These are phyloP conservation scores for Campaea margaritaria DNA, from an alignment of 2,888 invertebrate genomes.

Conservation along the genomic window DNA sequence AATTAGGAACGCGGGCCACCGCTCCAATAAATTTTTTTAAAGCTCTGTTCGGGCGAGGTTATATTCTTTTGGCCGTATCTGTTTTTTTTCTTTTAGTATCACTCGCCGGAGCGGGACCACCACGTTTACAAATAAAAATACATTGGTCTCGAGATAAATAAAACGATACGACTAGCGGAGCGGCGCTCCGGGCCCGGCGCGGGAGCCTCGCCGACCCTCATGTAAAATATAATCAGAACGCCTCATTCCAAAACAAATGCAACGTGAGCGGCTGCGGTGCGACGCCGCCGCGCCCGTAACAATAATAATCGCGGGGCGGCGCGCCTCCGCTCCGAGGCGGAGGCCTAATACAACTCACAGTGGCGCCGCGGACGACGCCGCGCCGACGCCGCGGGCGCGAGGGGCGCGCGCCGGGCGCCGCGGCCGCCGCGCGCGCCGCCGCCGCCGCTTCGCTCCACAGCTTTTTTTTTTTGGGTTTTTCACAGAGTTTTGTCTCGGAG, in stretches of 20 bases:
- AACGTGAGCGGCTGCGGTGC: slow-evolving; percentile 50
- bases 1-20: slow-evolving; percentile 62
- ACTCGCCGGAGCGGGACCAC: slow-evolving; percentile 42
- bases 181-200: slow-evolving; percentile 57
- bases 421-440: slow-evolving; percentile 49
- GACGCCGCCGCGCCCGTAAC: slow-evolving; percentile 39
- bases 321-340: slow-evolving; percentile 40
- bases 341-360: slow-evolving; percentile 38
- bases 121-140: slow-evolving; percentile 58
- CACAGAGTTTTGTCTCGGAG: slow-evolving; percentile 61
- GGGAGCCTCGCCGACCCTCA: slow-evolving; percentile 53
- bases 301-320: slow-evolving; percentile 45
- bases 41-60: slow-evolving; percentile 66
- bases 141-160: slow-evolving; percentile 82
- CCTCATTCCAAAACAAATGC: slow-evolving; percentile 70
- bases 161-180: slow-evolving; percentile 75
- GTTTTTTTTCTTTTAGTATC: slow-evolving; percentile 19
- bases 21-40: slow-evolving; percentile 63
- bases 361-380: slow-evolving; percentile 43
- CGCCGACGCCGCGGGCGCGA: slow-evolving; percentile 35
- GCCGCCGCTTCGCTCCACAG: slow-evolving; percentile 49
- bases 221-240: slow-evolving; percentile 66
- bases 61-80: slow-evolving; percentile 6
- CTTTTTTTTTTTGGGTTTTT: slow-evolving; percentile 80
- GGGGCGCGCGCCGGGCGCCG: slow-evolving; percentile 47